Evolutionary conservation across 2,113 vertebrate species (phyloP).

Genomic region (Ptilonorhynchus violaceus): DNA sequence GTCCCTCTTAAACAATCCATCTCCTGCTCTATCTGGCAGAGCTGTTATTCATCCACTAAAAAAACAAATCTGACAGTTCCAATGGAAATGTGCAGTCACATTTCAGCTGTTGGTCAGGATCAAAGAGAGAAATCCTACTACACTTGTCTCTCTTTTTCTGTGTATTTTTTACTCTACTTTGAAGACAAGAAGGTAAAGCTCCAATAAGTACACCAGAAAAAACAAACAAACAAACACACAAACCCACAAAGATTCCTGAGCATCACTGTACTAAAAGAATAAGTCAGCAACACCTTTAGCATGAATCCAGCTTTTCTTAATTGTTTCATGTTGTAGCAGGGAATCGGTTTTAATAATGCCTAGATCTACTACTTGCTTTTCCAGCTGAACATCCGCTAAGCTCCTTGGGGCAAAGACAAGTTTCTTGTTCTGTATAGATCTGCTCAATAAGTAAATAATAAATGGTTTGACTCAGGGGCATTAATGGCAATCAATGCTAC

Average conservation of each 20-base stretch:
- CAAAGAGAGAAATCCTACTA: not conserved
- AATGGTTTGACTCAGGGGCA: not conserved
- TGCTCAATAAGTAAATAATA: conserved; percentile 34
- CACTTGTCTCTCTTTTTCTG: not conserved
- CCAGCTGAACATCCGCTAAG: not conserved
- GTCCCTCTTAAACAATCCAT: not conserved
- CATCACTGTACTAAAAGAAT: not conserved
- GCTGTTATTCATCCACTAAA: not conserved
- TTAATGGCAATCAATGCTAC: not conserved
- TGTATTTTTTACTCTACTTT: not conserved
- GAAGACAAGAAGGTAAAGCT: not conserved
- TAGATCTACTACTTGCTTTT: conserved; percentile 5
- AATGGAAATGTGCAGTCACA: not conserved
- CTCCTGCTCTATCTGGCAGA: not conserved
- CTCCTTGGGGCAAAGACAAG: not conserved
- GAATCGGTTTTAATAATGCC: not conserved
- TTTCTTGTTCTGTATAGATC: not conserved
- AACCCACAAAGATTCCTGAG: not conserved
- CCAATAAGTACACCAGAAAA: not conserved
- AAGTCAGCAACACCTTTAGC: not conserved
- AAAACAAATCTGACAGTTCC: not conserved
- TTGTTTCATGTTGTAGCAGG: not conserved
- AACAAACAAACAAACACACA: not conserved
- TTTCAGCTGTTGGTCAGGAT: not conserved
- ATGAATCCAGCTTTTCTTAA: not conserved